A percentile compares a stretch with the other conserved stretches of the same genome.
phyloP scores from a whole-genome alignment of 2,113 vertebrate species.

The Euleptes europaea region DNA sequence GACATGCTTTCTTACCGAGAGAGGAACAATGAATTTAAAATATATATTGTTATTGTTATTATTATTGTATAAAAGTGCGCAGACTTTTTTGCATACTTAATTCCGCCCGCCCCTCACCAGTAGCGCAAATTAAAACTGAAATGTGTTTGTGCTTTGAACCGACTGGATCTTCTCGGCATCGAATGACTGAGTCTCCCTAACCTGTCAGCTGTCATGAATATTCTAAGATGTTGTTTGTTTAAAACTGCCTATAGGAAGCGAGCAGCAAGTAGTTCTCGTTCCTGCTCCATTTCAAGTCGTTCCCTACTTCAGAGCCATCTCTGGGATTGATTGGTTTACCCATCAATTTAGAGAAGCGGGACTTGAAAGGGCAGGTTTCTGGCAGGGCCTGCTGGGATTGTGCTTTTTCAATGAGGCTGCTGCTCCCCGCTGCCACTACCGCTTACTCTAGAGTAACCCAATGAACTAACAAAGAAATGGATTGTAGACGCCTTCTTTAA shows the following conservation, averaged over 20 bases:
- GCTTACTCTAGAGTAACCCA: not conserved
- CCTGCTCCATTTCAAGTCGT: not conserved
- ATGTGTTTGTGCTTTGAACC: constrained; percentile 25
- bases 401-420: not conserved
- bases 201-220: constrained; percentile 44
- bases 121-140: constrained; percentile 26
- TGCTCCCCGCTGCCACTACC: not conserved
- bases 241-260: constrained; percentile 33
- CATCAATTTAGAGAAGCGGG: not conserved
- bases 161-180: constrained; percentile 20
- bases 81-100: constrained; percentile 3
- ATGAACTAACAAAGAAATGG: not conserved
- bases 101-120: constrained; percentile 4
- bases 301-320: not conserved
- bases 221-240: constrained; percentile 34
- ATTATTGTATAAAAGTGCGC: not conserved
- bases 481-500: not conserved
- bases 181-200: constrained; percentile 23
- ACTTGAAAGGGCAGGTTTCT: not conserved
- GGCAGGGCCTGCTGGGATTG: not conserved
- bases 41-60: not conserved
- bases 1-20: constrained; percentile 40
- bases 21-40: not conserved
- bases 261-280: constrained; percentile 32
- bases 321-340: not conserved